A percentile compares a stretch with the other conserved stretches of the same genome.
Evolutionary conservation across 2,797 vertebrate genomes (phyloP).

Genomic region (Danio choprae): DNA sequence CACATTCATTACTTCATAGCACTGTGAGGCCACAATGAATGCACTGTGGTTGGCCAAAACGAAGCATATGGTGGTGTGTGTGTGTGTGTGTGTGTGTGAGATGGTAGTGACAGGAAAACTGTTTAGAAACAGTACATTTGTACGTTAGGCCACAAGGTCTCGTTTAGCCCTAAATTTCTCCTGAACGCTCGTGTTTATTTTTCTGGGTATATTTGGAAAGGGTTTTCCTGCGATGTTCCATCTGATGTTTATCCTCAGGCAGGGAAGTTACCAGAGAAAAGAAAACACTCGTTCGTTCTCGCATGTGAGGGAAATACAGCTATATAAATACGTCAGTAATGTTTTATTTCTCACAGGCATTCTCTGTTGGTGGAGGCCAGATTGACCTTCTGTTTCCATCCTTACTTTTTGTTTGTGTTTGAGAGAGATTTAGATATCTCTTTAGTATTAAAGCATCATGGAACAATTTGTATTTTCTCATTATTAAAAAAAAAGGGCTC

Average conservation of each 20-base stretch:
- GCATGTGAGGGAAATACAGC: constrained; percentile 30
- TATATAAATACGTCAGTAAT: constrained; percentile 28
- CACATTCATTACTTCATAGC: constrained; percentile 1
- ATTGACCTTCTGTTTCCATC: constrained; percentile 18
- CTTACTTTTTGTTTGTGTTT: background rate
- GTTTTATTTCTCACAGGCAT: constrained; percentile 47
- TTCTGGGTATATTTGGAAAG: constrained; percentile 58
- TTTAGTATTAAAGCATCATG: background rate
- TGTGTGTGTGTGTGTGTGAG: background rate
- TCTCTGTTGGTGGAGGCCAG: constrained; percentile 22
- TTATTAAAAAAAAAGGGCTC: background rate
- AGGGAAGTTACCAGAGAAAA: constrained; percentile 17
- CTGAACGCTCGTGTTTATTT: constrained; percentile 63
- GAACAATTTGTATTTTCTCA: background rate
- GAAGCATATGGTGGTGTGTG: background rate
- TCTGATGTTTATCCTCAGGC: constrained; percentile 62
- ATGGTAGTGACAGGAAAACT: background rate
- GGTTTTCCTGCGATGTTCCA: constrained; percentile 27
- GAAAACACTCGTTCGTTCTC: constrained; percentile 17
- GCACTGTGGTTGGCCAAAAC: background rate
- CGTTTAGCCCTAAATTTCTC: constrained; percentile 63
- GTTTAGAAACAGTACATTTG: constrained; percentile 42
- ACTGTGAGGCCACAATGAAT: background rate
- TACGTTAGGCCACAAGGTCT: constrained; percentile 40
- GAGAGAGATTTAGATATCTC: background rate